These are phyloP conservation scores for Thecophora atra DNA, from an alignment of 2,888 invertebrate species.

Conservation along the genomic window DNA sequence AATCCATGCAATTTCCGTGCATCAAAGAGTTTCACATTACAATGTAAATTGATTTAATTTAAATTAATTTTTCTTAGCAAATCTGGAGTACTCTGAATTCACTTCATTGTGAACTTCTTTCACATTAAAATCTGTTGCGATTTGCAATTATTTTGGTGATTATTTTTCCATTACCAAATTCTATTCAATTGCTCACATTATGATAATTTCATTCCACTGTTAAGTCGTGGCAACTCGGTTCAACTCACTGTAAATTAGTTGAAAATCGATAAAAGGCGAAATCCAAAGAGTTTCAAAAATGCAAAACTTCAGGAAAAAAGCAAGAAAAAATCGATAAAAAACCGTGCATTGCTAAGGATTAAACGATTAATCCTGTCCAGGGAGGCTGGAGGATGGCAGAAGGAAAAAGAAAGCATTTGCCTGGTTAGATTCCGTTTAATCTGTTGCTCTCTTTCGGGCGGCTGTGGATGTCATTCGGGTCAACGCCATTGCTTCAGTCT, in stretches of 20 bases:
- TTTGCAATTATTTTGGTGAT: too few species aligned
- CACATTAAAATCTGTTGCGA: too few species aligned
- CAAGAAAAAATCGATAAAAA: not conserved
- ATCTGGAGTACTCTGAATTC: too few species aligned
- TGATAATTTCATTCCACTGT: not conserved
- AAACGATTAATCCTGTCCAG: conserved; percentile 6
- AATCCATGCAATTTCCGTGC: too few species aligned
- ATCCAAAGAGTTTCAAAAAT: not conserved
- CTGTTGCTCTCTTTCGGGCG: not conserved
- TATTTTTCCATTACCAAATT: too few species aligned
- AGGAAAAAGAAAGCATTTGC: not conserved
- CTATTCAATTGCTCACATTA: too few species aligned
- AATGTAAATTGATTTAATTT: too few species aligned
- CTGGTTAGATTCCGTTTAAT: not conserved
- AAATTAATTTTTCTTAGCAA: too few species aligned
- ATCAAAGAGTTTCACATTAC: too few species aligned
- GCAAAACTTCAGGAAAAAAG: not conserved
- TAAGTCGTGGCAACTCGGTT: not conserved
- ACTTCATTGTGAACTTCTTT: too few species aligned
- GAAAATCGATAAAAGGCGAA: conserved; percentile 31
- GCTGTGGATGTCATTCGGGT: not conserved
- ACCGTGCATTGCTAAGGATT: not conserved
- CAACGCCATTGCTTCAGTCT: not conserved
- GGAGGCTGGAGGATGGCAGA: not conserved
- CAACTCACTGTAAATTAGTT: conserved; percentile 27